Evolutionary conservation across 2,888 invertebrate genomes (phyloP).

Genomic region (Heliconius ethilla): DNA sequence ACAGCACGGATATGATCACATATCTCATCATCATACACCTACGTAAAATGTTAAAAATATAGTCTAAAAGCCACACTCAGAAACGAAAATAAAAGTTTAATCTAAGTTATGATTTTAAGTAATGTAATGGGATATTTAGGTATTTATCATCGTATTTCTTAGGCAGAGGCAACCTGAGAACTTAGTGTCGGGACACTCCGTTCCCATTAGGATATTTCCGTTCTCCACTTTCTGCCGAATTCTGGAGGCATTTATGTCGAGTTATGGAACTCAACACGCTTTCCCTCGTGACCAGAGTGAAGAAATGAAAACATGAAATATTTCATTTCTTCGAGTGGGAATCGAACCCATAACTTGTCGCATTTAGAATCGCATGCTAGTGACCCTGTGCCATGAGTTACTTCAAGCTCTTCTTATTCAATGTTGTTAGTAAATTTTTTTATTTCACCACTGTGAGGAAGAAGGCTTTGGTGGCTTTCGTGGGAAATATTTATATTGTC

Average conservation of each 20-base stretch:
- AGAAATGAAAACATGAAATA: neutral
- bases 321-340: neutral
- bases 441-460: no score
- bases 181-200: neutral
- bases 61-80: no score
- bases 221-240: neutral
- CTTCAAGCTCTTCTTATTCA: neutral
- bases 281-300: neutral
- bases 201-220: neutral
- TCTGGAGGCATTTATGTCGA: neutral
- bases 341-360: neutral
- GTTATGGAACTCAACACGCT: neutral
- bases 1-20: conserved; percentile 14
- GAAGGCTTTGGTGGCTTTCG: no score
- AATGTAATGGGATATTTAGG: no score
- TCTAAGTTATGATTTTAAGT: no score
- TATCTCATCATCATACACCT: neutral
- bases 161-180: neutral
- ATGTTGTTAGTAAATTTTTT: neutral
- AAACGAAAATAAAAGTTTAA: no score
- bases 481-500: no score
- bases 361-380: neutral
- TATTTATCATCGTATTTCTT: no score
- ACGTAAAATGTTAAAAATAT: neutral
- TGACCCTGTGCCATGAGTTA: neutral